Percentiles rank a stretch among this genome's conserved stretches.
Evolutionary conservation across 2,113 vertebrate genomes (phyloP).

Genomic region (Triplophysa siluroides): DNA sequence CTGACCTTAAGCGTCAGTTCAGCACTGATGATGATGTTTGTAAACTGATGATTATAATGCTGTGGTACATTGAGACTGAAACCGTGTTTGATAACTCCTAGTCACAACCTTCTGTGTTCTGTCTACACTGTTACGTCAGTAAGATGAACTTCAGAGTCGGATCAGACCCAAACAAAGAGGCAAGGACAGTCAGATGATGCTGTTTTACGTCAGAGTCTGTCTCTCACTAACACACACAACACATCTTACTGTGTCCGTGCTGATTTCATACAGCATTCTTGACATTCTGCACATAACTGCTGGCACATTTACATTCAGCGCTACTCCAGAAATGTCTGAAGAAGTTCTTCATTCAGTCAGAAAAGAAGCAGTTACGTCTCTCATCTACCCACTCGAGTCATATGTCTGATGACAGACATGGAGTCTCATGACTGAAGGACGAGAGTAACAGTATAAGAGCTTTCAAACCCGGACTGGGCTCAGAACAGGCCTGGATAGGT

Average conservation of each 20-base stretch:
- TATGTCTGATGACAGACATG: conserved; percentile 52
- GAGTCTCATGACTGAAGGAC: conserved; percentile 63
- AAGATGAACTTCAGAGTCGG: not conserved
- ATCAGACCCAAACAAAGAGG: not conserved
- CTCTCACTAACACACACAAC: conserved; percentile 32
- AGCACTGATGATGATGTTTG: not conserved
- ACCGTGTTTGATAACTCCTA: not conserved
- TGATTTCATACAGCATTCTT: conserved; percentile 71
- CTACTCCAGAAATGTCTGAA: conserved; percentile 53
- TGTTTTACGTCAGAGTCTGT: conserved; percentile 7
- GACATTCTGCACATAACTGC: conserved; percentile 70
- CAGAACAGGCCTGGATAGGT: too few species aligned
- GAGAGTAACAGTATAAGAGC: conserved; percentile 39
- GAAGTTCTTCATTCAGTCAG: conserved; percentile 4
- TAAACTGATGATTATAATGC: not conserved
- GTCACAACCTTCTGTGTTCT: not conserved
- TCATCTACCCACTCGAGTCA: conserved; percentile 64
- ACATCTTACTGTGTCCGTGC: conserved; percentile 56
- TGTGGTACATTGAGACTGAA: too few species aligned
- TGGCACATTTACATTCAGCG: conserved; percentile 70
- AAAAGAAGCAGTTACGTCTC: conserved; percentile 54
- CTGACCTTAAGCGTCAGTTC: too few species aligned
- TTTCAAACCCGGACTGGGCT: too few species aligned
- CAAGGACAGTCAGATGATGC: conserved; percentile 47
- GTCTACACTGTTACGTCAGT: not conserved